phyloP scores from a whole-genome alignment of 1,140 invertebrate species.

The Caenorhabditis brenneri region DNA sequence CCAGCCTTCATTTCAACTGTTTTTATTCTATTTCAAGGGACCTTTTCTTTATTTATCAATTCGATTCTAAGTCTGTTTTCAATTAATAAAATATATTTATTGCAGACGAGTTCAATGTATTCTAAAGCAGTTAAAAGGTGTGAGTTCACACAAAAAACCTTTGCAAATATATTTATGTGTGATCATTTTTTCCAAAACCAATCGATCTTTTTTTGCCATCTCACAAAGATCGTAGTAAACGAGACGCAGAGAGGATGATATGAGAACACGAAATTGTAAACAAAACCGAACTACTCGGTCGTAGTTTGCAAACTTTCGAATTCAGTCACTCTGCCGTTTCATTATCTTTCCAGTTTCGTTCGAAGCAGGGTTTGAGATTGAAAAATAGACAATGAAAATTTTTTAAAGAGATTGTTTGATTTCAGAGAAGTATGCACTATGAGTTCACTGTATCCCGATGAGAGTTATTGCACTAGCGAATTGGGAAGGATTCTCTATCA shows the following conservation, averaged over 20 bases:
- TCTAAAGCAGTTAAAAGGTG: background rate
- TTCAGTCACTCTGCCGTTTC: background rate
- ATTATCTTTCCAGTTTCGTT: too few relatives aligned
- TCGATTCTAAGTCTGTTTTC: background rate
- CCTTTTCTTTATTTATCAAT: background rate
- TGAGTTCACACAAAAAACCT: slow-evolving; percentile 10
- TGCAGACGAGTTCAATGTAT: background rate
- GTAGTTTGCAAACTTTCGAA: background rate
- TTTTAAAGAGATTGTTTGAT: too few relatives aligned
- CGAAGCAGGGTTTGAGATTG: too few relatives aligned
- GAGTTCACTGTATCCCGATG: slow-evolving; percentile 39
- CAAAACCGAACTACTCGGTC: background rate
- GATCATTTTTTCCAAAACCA: background rate
- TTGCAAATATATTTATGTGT: background rate
- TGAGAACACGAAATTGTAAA: background rate
- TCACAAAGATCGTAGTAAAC: background rate
- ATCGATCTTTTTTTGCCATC: background rate
- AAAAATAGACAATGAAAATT: too few relatives aligned
- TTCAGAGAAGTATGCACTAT: slow-evolving; percentile 12
- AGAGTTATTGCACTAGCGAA: slow-evolving; percentile 31
- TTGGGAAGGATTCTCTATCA: slow-evolving; percentile 18
- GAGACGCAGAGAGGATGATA: background rate
- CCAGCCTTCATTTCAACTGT: background rate
- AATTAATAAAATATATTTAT: slow-evolving; percentile 21
- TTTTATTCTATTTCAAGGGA: background rate